Conservation (phyloP, 2,797 vertebrate species). For the Diplodus sargus region DNA sequence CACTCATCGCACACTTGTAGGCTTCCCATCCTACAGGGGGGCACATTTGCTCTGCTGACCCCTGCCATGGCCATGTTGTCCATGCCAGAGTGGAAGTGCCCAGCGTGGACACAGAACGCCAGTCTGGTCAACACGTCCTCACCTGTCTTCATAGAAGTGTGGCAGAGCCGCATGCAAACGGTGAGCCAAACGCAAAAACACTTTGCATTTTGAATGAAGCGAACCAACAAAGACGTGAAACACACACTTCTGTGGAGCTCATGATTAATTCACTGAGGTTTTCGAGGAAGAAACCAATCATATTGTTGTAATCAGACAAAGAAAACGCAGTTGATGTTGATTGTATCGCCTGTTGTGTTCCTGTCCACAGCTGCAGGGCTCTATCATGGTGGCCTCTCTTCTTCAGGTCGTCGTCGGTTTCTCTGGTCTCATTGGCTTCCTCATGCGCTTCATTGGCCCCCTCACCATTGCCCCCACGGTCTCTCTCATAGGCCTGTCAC, state of each 20-base stretch:
- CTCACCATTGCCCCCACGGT: slow-evolving; percentile 95
- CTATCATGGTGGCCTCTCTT: slow-evolving; percentile 92
- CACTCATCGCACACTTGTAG: slow-evolving; percentile 68
- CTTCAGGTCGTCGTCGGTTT: slow-evolving; percentile 94
- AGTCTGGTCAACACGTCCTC: slow-evolving; percentile 90
- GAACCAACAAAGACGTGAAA: background rate
- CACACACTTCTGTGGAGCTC: background rate
- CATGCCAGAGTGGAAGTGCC: slow-evolving; percentile 90
- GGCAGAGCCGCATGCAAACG: slow-evolving; percentile 92
- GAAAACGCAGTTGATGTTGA: background rate
- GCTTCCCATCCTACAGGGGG: slow-evolving; percentile 95
- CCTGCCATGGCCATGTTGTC: slow-evolving; percentile 92
- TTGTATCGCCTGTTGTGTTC: slow-evolving; percentile 7
- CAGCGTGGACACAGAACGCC: slow-evolving; percentile 91
- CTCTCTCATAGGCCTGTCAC: slow-evolving; percentile 90
- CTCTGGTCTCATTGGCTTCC: slow-evolving; percentile 92
- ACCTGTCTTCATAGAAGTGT: slow-evolving; percentile 88
- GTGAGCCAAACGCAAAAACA: slow-evolving; percentile 74
- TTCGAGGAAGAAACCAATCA: background rate
- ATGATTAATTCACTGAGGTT: slow-evolving; percentile 29
- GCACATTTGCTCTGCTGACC: slow-evolving; percentile 90
- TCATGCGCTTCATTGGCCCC: slow-evolving; percentile 94
- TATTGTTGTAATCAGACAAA: background rate
- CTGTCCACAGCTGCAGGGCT: slow-evolving; percentile 90
- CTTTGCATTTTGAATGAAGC: background rate